phyloP scores from a whole-genome alignment of 2,888 invertebrate species.

The Microctonus brassicae region DNA sequence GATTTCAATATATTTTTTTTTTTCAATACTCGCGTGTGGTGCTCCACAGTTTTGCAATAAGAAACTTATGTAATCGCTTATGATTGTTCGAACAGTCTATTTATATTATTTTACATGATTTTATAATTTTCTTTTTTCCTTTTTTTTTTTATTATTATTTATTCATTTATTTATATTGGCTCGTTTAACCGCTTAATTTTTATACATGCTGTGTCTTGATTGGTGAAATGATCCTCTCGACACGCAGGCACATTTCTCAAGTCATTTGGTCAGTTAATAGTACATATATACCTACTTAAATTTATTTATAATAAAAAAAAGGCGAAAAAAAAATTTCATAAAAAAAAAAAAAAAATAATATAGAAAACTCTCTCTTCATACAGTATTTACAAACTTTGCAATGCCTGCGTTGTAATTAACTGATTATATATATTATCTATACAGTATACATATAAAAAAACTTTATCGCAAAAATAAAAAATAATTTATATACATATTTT shows the following conservation, averaged over 20 bases:
- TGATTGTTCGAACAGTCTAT: conserved; percentile 34
- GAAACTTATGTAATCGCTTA: conserved; percentile 29
- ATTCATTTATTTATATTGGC: not conserved
- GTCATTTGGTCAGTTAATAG: not conserved
- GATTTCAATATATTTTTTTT: not conserved
- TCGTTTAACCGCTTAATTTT: conserved; percentile 31
- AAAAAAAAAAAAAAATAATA: no score
- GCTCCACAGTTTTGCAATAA: conserved; percentile 30
- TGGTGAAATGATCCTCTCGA: conserved; percentile 13
- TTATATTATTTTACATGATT: conserved; percentile 21
- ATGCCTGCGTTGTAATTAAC: no score
- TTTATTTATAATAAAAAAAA: not conserved
- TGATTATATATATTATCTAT: not conserved
- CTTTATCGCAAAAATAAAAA: not conserved
- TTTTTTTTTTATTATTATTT: no score
- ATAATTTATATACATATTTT: not conserved
- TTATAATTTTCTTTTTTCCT: no score
- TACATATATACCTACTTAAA: not conserved
- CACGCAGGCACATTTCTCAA: conserved; percentile 6
- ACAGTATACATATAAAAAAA: not conserved
- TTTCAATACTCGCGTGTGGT: conserved; percentile 8
- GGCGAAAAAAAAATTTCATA: not conserved
- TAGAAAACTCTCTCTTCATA: no score
- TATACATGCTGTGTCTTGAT: not conserved
- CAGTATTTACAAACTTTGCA: no score